Evolutionary conservation across 2,113 vertebrate species (phyloP), one percentile per base, ranked within the genome.

Genomic region (Clupea harengus): DNA sequence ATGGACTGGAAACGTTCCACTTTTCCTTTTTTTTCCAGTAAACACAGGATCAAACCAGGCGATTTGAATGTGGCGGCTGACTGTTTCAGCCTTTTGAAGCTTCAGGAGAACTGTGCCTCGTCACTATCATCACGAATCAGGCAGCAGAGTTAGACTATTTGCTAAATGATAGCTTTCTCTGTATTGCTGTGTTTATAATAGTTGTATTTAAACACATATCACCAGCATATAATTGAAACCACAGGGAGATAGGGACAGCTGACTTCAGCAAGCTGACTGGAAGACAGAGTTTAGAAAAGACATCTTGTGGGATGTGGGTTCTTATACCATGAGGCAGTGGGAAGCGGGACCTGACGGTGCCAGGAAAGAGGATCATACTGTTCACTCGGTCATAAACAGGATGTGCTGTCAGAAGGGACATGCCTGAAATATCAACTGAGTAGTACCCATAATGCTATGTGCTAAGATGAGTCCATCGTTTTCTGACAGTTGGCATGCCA

Each of bases 381-480:
- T 28, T 75, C 25, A 3, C 82, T 52, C 25, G 82, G 13, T 83
- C 28, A 18, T 17, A 50, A 89, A 90, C 91, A 91, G 88, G 89
- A 89, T 82, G 72, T 15, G 54, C 39, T 81, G 72, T 87, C 80
- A 67, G 85, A 82, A 83, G 39, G 82, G 52, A 82, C 50, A 39
- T 57, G 78, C 5, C 50, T 52, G 44, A 25, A 84, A 91, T 88
- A 89, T 78, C 39, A 78, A 78, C 13, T 15, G 28, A 78, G 28
- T 18, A 44, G 25, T 32, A 78, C 32, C 25, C 72, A 44, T 28
- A 78, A 78, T 78, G 28, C 32, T 39, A 15, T 78, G 72, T 78
- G 72, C 28, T 32, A 78, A 78, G 72, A 78, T 78, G 13, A 15
- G 32, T 32, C 72, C 5, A 17, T 5, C 39, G 13, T 39, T 39